phyloP scores from a whole-genome alignment of 1,140 invertebrate species.

The Ips nitidus region DNA sequence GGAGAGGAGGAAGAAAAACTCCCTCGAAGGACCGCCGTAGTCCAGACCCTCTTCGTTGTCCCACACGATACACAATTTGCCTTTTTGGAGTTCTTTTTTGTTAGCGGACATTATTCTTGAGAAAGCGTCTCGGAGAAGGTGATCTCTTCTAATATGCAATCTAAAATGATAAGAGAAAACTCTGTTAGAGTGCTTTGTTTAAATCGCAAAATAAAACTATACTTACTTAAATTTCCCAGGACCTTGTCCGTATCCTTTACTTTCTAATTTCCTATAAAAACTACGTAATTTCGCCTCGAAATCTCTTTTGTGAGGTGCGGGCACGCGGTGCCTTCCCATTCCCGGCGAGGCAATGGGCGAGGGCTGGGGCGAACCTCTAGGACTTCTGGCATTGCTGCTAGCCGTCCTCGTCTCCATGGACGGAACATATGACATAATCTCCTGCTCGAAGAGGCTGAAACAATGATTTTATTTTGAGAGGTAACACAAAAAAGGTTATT shows the following conservation, averaged over 20 bases:
- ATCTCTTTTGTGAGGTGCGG: conserved; percentile 86
- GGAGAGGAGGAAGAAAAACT: conserved; percentile 97
- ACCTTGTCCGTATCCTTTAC: conserved; percentile 95
- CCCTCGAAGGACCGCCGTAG: conserved; percentile 93
- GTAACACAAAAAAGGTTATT: too few relatives aligned
- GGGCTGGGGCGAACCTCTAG: conserved; percentile 64
- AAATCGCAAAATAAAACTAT: neutral
- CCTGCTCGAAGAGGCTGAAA: conserved; percentile 93
- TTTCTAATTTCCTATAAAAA: conserved; percentile 94
- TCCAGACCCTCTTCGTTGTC: conserved; percentile 96
- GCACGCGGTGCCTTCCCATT: conserved; percentile 72
- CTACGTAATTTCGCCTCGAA: conserved; percentile 94
- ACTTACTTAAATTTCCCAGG: conserved; percentile 93
- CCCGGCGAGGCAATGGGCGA: conserved; percentile 81
- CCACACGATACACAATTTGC: conserved; percentile 92
- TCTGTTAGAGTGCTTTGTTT: neutral
- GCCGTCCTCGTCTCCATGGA: conserved; percentile 50
- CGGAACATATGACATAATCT: conserved; percentile 97
- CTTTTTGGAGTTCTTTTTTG: conserved; percentile 94
- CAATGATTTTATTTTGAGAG: neutral
- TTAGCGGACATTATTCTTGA: conserved; percentile 95
- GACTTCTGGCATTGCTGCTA: conserved; percentile 49
- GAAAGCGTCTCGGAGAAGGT: conserved; percentile 94
- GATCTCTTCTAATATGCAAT: conserved; percentile 87
- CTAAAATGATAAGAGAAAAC: conserved; percentile 55